Conservation (phyloP, 2,888 invertebrate species). For the Caenorhabditis sulstoni region DNA sequence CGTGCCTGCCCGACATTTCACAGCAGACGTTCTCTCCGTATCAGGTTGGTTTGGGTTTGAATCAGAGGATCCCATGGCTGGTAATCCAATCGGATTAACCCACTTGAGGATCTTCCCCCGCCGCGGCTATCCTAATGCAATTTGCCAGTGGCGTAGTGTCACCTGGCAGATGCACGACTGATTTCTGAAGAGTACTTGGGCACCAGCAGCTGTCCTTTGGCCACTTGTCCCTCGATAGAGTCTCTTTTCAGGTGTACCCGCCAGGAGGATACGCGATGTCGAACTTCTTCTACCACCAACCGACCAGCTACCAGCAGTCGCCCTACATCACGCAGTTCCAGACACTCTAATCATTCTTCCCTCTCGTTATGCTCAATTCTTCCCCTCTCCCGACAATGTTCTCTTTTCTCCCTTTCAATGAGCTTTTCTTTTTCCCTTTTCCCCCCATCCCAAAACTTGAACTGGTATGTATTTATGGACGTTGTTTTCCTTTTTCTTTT, state of each 20-base stretch:
- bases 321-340: slow-evolving; percentile 5
- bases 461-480: slow-evolving; percentile 51
- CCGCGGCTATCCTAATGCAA: slow-evolving; percentile 43
- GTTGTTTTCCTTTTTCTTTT: slow-evolving; percentile 19
- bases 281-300: slow-evolving; percentile 30
- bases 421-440: slow-evolving; percentile 14
- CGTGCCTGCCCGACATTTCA: slow-evolving; percentile 56
- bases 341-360: background rate
- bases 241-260: slow-evolving; percentile 53
- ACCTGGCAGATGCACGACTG: slow-evolving; percentile 52
- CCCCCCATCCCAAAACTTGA: slow-evolving; percentile 12
- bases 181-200: slow-evolving; percentile 51
- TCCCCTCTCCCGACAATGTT: slow-evolving; percentile 12
- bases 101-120: slow-evolving; percentile 43
- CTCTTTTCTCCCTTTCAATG: slow-evolving; percentile 15
- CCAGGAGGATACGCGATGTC: slow-evolving; percentile 36
- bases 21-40: slow-evolving; percentile 37
- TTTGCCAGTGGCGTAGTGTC: slow-evolving; percentile 33
- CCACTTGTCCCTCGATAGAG: slow-evolving; percentile 26
- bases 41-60: slow-evolving; percentile 41
- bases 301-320: slow-evolving; percentile 24
- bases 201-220: slow-evolving; percentile 46
- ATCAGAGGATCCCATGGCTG: background rate
- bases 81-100: slow-evolving; percentile 50
- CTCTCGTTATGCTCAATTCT: slow-evolving; percentile 11